These are phyloP conservation scores for Cisticola juncidis DNA, from an alignment of 2,113 vertebrate genomes.

Conservation along the genomic window DNA sequence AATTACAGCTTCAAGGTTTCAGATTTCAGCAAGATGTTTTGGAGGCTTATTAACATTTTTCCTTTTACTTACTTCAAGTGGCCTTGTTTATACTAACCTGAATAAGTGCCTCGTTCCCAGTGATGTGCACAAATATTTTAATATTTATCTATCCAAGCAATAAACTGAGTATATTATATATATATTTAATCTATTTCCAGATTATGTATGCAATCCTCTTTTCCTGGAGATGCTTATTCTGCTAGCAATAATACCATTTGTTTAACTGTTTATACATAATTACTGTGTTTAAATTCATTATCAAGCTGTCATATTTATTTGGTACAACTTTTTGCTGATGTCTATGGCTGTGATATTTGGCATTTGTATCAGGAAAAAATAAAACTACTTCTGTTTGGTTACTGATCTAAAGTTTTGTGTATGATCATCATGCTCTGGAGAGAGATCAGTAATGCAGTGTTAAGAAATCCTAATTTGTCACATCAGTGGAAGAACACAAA, in stretches of 20 bases:
- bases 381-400: conserved; percentile 15
- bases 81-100: conserved; percentile 50
- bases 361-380: conserved; percentile 39
- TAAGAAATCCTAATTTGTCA: conserved; percentile 60
- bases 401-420: not conserved
- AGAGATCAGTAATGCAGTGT: conserved; percentile 48
- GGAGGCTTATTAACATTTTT: conserved; percentile 36
- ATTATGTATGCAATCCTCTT: conserved; percentile 48
- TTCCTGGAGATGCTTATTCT: conserved; percentile 68
- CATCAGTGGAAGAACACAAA: conserved; percentile 36
- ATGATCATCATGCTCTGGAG: conserved; percentile 49
- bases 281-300: conserved; percentile 26
- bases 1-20: conserved; percentile 11
- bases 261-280: conserved; percentile 9
- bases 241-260: conserved; percentile 36
- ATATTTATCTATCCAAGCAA: conserved; percentile 73
- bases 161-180: conserved; percentile 69
- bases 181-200: conserved; percentile 63
- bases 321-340: not conserved
- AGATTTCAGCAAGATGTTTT: conserved; percentile 25
- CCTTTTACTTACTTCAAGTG: conserved; percentile 21
- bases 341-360: conserved; percentile 17
- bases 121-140: conserved; percentile 64
- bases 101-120: conserved; percentile 43
- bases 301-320: conserved; percentile 45